These are phyloP conservation scores for Hydrolagus affinis DNA, from an alignment of 2,113 vertebrate genomes.

Conservation along the genomic window DNA sequence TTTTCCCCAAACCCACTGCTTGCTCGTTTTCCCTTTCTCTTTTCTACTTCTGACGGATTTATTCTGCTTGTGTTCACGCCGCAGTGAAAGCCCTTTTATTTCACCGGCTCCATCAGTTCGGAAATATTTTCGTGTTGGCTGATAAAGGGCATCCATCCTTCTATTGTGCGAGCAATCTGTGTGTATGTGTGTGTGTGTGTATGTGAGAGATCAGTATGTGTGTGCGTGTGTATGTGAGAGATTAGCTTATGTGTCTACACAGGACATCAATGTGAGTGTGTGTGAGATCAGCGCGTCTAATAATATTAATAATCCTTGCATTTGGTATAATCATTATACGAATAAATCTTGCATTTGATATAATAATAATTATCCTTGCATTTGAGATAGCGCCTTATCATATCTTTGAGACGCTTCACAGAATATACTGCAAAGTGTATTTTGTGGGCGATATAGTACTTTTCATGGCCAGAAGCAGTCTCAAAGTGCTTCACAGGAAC, in stretches of 20 bases:
- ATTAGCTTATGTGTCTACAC: not conserved
- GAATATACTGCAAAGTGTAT: no score
- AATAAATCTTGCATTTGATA: no score
- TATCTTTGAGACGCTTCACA: no score
- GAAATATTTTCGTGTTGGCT: not conserved
- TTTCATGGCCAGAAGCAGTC: no score
- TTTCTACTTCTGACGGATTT: constrained; percentile 17
- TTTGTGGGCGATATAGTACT: no score
- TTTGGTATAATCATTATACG: no score
- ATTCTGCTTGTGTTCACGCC: not conserved
- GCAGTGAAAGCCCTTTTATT: not conserved
- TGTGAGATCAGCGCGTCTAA: no score
- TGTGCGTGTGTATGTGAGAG: not conserved
- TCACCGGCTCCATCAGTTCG: not conserved
- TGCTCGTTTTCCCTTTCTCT: constrained; percentile 18
- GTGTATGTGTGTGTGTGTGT: not conserved
- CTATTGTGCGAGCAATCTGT: not conserved
- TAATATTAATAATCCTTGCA: no score
- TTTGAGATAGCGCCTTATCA: no score
- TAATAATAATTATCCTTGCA: no score
- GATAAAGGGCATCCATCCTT: not conserved
- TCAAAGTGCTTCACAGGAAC: no score
- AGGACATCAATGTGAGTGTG: no score
- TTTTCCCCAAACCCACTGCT: constrained; percentile 11
- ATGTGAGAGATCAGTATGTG: not conserved